Evolutionary conservation across 2,888 invertebrate species (phyloP), one percentile per base, ranked within the genome.

Genomic region (Melanotus villosus): DNA sequence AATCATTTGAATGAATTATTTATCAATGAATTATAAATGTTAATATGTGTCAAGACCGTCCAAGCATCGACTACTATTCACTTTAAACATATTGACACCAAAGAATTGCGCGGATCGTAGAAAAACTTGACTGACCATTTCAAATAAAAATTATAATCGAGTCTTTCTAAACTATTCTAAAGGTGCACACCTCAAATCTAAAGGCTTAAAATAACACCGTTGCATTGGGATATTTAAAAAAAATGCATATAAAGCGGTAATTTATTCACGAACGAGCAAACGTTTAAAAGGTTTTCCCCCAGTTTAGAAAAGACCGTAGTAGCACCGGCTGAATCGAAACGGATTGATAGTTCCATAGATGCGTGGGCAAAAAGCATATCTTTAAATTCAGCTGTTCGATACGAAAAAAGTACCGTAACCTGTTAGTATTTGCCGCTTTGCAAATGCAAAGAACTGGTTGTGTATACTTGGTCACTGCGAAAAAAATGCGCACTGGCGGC

Each of bases 391-490:
- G 62, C 45, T 62, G 62, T 52, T 64, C 54, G 16, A 36, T 12
- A 50, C 41, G 56, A 70, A 73, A 71, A 74, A 70, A 74, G 73
- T 74, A 74, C 73, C 73, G 73, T 71, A 74, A 73, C 70, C 69
- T 66, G 65, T 65, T 65, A 57, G 66, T 60, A 60, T 68, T 71
- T 68, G 70, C 65, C 70, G 70, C 69, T 70, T 72, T 71, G 70
- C 73, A 68, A 74, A 74, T 73, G 71, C 71, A 71, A 71, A 66
- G 70, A 73, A 75, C 75, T 75, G 75, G 75, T 75, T 73, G 65
- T 60, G 45, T 57, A 64, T 64, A 52, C 64, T 58, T 68, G 67
- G 54, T 59, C 66, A 57, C 43, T 59, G 52, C 30, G 43, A 59
- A 57, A 57, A 70, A 66, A 69, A 65, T 30, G 23, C 56, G 19